Evolutionary conservation across 2,888 invertebrate genomes (phyloP).

Genomic region (Tiliacea citrago): DNA sequence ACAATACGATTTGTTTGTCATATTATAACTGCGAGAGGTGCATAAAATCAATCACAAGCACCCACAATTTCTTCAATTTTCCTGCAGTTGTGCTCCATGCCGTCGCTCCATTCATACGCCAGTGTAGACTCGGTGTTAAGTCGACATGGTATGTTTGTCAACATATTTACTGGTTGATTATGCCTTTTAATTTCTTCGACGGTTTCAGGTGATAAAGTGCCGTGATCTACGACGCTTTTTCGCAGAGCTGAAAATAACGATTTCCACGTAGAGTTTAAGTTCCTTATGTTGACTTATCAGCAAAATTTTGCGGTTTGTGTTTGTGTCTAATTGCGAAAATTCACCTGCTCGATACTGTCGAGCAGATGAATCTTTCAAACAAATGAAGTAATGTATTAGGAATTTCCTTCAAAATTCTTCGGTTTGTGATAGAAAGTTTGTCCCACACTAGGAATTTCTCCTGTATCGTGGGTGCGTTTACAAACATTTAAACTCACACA

Average conservation of each 20-base stretch:
- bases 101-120: conserved; percentile 59
- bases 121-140: conserved; percentile 38
- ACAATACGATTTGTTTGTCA: background rate
- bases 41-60: background rate
- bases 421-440: background rate
- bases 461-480: too few relatives aligned
- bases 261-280: background rate
- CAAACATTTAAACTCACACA: too few relatives aligned
- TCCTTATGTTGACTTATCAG: background rate
- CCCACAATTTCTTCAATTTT: conserved; percentile 46
- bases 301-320: background rate
- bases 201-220: conserved; percentile 15
- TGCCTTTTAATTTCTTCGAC: conserved; percentile 44
- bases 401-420: background rate
- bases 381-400: background rate
- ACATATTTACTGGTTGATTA: conserved; percentile 19
- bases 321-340: too few relatives aligned
- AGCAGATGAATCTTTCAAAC: background rate
- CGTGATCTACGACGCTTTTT: background rate
- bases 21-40: background rate
- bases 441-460: too few relatives aligned
- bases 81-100: conserved; percentile 62
- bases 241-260: conserved; percentile 31
- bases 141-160: conserved; percentile 54
- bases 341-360: background rate